Evolutionary conservation across 2,113 vertebrate genomes (phyloP), one percentile per base, ranked within the genome.

Genomic region (Corythornis vintsioides): DNA sequence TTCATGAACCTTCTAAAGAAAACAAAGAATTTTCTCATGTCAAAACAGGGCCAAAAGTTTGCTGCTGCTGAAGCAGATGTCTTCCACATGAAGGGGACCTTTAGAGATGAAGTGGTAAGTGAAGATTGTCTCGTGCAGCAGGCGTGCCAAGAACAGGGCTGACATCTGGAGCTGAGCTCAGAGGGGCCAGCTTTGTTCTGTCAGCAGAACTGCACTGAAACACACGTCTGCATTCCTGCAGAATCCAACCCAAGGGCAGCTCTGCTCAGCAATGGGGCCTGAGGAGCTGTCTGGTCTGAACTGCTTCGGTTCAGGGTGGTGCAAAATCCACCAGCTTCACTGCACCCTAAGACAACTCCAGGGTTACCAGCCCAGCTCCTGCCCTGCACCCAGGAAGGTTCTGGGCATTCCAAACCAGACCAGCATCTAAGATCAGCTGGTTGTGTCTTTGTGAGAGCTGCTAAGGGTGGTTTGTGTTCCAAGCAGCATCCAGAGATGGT

Each of bases 21-120:
- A 73, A 87, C 28, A 67, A 71, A 89, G 67, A 57, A 8, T 67
- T 95, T 80, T 88, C 84, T 76, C 59, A 9, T 38, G 56, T 77
- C 66, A 76, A 59, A 93, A 47, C 69, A 21, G 0, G 8, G 67
- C 72, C 90, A 79, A 57, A 84, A 33, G 33, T 40, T 90, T 26
- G 69, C 60, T 82, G 75, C 56, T 74, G 76, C 50, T 52, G 50
- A 57, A 88, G 63, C 80, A 66, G 52, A 47, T 93, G 85, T 69
- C 28, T 78, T 69, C 35, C 72, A 61, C 59, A 19, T 22, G 43
- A 85, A 78, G 53, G 35, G 52, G 25, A 8, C 53, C 67, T 65
- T 75, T 59, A 56, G 93, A 83, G 57, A 40, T 80, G 79, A 48
- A 70, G 66, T 20, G 57, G 50, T 35, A 81, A 67, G 85, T 31